phyloP scores from a whole-genome alignment of 2,888 invertebrate genomes.

The Harpagoxenus sublaevis region DNA sequence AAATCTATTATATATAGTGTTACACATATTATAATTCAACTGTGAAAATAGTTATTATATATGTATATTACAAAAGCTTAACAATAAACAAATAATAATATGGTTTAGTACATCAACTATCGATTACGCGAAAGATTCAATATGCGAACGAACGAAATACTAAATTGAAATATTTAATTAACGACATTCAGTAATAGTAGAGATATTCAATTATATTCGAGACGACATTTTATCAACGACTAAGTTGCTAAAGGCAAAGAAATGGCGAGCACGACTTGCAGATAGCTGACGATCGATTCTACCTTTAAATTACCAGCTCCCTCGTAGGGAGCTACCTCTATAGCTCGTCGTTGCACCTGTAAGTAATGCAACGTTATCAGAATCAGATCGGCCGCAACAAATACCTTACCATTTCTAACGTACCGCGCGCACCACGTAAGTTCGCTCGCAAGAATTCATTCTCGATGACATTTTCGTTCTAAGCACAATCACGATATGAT shows the following conservation, averaged over 20 bases:
- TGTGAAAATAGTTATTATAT: not conserved
- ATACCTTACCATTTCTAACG: slow-evolving; percentile 27
- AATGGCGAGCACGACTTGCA: slow-evolving; percentile 10
- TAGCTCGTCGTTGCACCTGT: slow-evolving; percentile 34
- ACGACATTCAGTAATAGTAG: not conserved
- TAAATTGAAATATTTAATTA: slow-evolving; percentile 3
- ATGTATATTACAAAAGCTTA: not conserved
- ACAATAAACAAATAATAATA: slow-evolving; percentile 2
- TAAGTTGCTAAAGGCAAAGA: slow-evolving; percentile 22
- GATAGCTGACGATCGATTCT: slow-evolving; percentile 34
- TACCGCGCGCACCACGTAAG: slow-evolving; percentile 3
- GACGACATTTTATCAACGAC: not conserved
- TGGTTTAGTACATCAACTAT: not conserved
- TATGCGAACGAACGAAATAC: not conserved
- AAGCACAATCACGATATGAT: slow-evolving; percentile 49
- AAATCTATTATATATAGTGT: not conserved
- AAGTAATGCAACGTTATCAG: slow-evolving; percentile 27
- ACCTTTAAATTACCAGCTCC: slow-evolving; percentile 32
- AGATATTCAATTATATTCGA: not conserved
- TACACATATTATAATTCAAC: not conserved
- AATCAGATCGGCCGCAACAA: slow-evolving; percentile 22
- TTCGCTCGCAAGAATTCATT: slow-evolving; percentile 60
- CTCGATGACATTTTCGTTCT: slow-evolving; percentile 62
- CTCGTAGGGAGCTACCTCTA: slow-evolving; percentile 31
- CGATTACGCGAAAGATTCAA: not conserved